A percentile compares a stretch with the other conserved stretches of the same genome.
These are phyloP conservation scores for Stramonita haemastoma DNA, from an alignment of 2,888 invertebrate genomes.

Conservation along the genomic window DNA sequence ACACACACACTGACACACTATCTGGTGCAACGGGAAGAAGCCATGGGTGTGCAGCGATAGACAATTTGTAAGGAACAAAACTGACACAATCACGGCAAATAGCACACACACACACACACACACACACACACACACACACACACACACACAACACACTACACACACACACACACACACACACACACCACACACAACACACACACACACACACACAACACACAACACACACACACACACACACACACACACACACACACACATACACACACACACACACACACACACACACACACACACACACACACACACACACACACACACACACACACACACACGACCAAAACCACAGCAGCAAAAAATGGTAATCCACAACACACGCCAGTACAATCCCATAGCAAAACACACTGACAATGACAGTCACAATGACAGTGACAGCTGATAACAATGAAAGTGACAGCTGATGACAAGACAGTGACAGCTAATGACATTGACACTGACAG, in stretches of 20 bases:
- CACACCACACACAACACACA: not conserved
- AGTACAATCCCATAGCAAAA: not conserved
- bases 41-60: not conserved
- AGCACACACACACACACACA: not conserved
- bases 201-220: not conserved
- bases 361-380: not conserved
- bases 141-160: too few species aligned
- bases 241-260: not conserved
- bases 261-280: not conserved
- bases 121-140: not conserved
- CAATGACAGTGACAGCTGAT: not conserved
- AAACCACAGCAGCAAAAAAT: not conserved
- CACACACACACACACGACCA: not conserved
- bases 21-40: constrained; percentile 16
- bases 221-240: too few species aligned
- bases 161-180: not conserved
- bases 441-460: too few species aligned
- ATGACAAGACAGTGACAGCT: too few species aligned
- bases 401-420: not conserved
- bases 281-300: not conserved
- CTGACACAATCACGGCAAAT: not conserved
- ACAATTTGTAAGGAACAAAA: not conserved
- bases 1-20: not conserved
- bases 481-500: too few species aligned
- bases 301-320: too few species aligned